Base-by-base conservation (phyloP, 2,888 invertebrate species). In the Heliconius erato region DNA sequence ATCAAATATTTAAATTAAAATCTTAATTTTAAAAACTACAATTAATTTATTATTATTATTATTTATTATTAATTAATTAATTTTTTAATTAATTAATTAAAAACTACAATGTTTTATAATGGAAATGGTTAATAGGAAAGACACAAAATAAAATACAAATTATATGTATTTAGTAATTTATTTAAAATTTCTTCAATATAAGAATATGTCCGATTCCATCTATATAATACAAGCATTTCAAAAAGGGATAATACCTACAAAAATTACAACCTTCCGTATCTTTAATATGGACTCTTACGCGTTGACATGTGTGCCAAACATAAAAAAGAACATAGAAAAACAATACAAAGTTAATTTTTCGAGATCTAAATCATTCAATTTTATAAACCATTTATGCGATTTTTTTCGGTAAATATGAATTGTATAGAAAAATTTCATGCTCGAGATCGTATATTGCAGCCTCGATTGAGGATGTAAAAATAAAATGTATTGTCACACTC, bases 191-290 rank as follows among this genome's bases (percentile, higher is more conserved):
- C 90, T 92, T 94, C 93, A 94, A 94, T 96, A 96, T 95, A 96
- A 96, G 95, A 96, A 96, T 96, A 96, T 94, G 95, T 95, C 95
- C 94, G 95, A 95, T 95, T 95, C 95, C 95, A 95, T 95, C 94
- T 93, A 92, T 93, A 94, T 92, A 94, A 94, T 95, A 96, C 95
- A 96, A 95, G 93, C 94, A 91, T 94, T 94, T 93, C 91, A 93
- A 94, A 96, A 95, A 94, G 92, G 92, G 93, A 91, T 92, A 93
- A 94, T 93, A 94, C 92, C 94, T 95, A 95, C 91, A 91, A 94
- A 90, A 93, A 94, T 93, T 92, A 94, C 94, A 95, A 94, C 94
- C 94, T 93, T 89, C 88, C 88, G 91, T 90, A 91, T 91, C 91
- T 90, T 90, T 88, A 89, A 85, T 88, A 88, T 74, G 83, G 83